Percentiles rank a stretch among this genome's conserved stretches.
phyloP scores from a whole-genome alignment of 2,113 vertebrate genomes.

The Dryoscopus gambensis region DNA sequence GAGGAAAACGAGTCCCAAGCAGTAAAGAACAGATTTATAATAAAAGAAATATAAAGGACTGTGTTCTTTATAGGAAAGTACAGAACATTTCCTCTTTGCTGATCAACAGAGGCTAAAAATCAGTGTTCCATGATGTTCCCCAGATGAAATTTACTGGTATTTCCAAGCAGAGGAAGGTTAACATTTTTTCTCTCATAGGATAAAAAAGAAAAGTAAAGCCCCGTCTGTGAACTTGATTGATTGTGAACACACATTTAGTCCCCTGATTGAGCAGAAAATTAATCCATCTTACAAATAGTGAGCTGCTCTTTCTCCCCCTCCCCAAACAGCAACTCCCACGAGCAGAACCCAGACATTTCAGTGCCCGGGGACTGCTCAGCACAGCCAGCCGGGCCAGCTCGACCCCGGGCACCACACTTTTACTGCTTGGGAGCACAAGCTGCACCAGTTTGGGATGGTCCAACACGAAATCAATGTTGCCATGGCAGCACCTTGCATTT shows the following conservation, averaged over 20 bases:
- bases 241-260: not conserved
- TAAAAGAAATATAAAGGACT: not conserved
- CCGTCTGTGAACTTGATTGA: not conserved
- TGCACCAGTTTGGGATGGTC: not conserved
- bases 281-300: not conserved
- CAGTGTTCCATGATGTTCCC: not conserved
- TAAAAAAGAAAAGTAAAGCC: not conserved
- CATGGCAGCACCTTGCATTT: not conserved
- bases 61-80: constrained; percentile 6
- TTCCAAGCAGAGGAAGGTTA: not conserved
- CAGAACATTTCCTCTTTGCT: not conserved
- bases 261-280: not conserved
- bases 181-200: not conserved
- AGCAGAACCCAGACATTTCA: not conserved
- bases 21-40: not conserved
- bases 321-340: not conserved
- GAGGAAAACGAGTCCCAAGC: not conserved
- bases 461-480: not conserved
- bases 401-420: not conserved
- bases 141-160: not conserved
- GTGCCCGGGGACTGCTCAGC: not conserved
- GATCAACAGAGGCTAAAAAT: not conserved
- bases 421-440: not conserved
- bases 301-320: not conserved
- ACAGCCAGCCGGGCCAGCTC: not conserved